Base-by-base conservation (phyloP, 2,888 invertebrate species). In the Bimastos eiseni region DNA sequence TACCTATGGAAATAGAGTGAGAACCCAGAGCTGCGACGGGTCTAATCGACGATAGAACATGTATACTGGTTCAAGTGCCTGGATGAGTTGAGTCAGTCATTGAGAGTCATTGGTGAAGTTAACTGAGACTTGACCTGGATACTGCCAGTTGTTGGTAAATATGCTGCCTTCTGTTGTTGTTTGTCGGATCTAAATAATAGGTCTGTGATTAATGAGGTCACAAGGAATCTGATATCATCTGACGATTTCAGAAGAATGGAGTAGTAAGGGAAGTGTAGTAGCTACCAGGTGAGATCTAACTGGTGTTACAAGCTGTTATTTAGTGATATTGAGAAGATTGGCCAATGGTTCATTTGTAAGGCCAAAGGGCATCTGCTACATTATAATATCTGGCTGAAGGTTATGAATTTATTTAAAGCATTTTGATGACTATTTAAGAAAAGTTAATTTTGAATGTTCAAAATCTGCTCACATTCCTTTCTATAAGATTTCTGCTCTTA, bases 1-100 rank as follows among this genome's bases (percentile, higher is more conserved):
- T 70, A 70, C 70, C 70, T 70, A 70, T 70, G 70, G 70, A 70
- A 70, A n/a, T 70, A 70, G 70, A 70, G 70, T 70, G 70, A 70
- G 70, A 70, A 70, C 70, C 70, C n/a, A 70, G 30, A 70, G 70
- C 70, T 70, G 70, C 70, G n/a, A 70, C 8, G 30, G 30, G 70
- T 70, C n/a, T 70, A 70, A 70, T 70, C 70, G 70, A 8, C 1
- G 11, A n/a, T 70, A 70, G 70, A 70, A 70, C n/a, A 70, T 70
- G 70, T 70, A 70, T 30, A 70, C 70, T 70, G 30, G 70, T n/a
- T n/a, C 70, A 70, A 30, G 70, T 70, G n/a, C 70, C 70, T 70
- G 70, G 70, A 70, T 70, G 70, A 70, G 30, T 70, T 70, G 70
- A 70, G 70, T n/a, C n/a, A n/a, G 70, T n/a, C 30, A n/a, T 30